Percentiles rank a stretch among this genome's conserved stretches.
Conservation (phyloP, 2,888 invertebrate species). For the Euzophera pinguis region DNA sequence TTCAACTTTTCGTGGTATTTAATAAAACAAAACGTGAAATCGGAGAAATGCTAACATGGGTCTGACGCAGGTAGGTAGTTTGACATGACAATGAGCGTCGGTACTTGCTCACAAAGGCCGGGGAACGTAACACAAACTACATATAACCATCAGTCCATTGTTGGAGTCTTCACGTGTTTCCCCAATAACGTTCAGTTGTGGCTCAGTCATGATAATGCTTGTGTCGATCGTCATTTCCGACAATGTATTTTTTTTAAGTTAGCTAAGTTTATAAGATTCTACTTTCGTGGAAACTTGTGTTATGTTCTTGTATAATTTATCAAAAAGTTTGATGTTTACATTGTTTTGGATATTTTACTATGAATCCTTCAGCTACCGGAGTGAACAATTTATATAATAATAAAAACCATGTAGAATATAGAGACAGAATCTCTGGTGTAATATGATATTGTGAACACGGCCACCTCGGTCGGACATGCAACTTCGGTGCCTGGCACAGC, state of each 20-base stretch:
- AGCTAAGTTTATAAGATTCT: too few relatives aligned
- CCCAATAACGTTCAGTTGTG: conserved; percentile 2
- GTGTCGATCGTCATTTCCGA: neutral
- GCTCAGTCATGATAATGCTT: neutral
- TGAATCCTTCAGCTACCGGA: too few relatives aligned
- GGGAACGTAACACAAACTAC: conserved; percentile 1
- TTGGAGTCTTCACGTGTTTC: neutral
- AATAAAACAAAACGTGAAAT: neutral
- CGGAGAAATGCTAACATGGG: neutral
- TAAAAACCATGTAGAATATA: neutral
- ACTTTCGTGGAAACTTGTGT: too few relatives aligned
- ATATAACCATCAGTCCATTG: neutral
- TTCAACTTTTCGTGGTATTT: neutral
- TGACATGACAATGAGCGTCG: neutral
- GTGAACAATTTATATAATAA: too few relatives aligned
- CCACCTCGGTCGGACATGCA: neutral
- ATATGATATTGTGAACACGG: conserved; percentile 4
- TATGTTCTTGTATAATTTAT: too few relatives aligned
- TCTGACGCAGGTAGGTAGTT: neutral
- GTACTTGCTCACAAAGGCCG: neutral
- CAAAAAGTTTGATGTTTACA: too few relatives aligned
- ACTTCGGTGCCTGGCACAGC: neutral
- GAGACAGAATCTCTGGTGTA: neutral
- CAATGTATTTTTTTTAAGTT: too few relatives aligned
- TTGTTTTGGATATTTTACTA: too few relatives aligned